Base-by-base conservation (phyloP, 2,888 invertebrate species). In the Polyommatus iphigenia region DNA sequence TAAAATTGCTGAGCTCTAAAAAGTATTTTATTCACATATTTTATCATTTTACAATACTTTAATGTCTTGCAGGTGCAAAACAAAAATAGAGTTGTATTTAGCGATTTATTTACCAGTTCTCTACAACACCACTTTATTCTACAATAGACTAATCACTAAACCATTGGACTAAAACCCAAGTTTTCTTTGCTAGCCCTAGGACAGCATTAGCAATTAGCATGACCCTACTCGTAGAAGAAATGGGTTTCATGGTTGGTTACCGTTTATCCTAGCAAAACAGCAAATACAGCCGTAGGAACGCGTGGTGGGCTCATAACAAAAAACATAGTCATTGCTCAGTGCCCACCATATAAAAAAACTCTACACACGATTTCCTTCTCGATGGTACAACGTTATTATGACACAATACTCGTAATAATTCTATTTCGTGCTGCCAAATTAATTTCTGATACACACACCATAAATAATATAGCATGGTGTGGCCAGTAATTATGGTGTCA, bases 401-500 rank as follows among this genome's bases (percentile, higher is more conserved):
- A 29, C 29, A 67, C 29, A 67, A 24, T n/a, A n/a, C n/a, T n/a
- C n/a, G n/a, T n/a, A n/a, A n/a, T 24, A 24, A 67, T 18, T 67
- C 29, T 67, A 29, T 32, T 32, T 15, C 20, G 3, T 59, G 8
- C 62, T 10, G 13, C 67, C 32, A 15, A 29, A 67, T 67, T 29
- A 67, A 67, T 67, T 29, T 3, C 29, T 7, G 24, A 73, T 54
- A 18, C 18, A 73, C 3, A 73, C 41, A 46, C 73, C 73, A 46
- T 73, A 73, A 73, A 73, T 73, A 73, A 41, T 73, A 41, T 73
- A 46, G 41, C 46, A 73, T 24, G 73, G 73, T 73, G 73, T 73
- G 41, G 73, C 20, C 46, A 46, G 73, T 73, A 73, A 73, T 73
- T 73, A 73, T 3, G 15, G 46, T 73, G 73, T 73, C 73, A 46